Conservation (phyloP, 2,888 invertebrate species). For the Himalopsyche japonica region DNA sequence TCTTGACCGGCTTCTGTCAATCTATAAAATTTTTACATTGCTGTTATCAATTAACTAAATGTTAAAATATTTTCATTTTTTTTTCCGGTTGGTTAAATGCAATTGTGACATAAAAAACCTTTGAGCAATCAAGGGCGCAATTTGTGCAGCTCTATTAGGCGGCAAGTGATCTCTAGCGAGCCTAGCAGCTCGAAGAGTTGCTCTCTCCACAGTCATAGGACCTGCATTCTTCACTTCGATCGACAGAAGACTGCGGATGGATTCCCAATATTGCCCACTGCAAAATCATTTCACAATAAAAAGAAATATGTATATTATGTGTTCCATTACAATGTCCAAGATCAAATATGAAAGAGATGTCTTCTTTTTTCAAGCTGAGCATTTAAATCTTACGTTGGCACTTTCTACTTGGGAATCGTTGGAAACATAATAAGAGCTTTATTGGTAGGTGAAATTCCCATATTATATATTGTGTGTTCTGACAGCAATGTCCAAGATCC, state of each 20-base stretch:
- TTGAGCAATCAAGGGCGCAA: constrained; percentile 38
- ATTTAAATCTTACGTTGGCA: too few relatives aligned
- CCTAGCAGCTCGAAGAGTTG: constrained; percentile 54
- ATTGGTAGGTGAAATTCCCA: too few relatives aligned
- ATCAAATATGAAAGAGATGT: too few relatives aligned
- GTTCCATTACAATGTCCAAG: too few relatives aligned
- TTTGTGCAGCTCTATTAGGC: constrained; percentile 36
- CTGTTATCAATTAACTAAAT: neutral
- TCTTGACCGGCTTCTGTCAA: constrained; percentile 40
- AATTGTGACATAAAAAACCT: constrained; percentile 24
- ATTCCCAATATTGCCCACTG: constrained; percentile 55
- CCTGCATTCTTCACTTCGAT: constrained; percentile 49
- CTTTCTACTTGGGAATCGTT: too few relatives aligned
- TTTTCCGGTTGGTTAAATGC: neutral
- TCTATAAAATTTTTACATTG: constrained; percentile 8
- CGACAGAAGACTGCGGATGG: constrained; percentile 50
- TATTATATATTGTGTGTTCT: too few relatives aligned
- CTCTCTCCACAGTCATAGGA: constrained; percentile 54
- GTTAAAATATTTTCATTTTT: neutral
- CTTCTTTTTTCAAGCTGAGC: too few relatives aligned
- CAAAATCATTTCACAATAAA: neutral
- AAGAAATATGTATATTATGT: too few relatives aligned
- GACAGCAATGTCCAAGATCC: too few relatives aligned
- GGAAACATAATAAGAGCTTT: too few relatives aligned
- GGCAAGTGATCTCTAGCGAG: constrained; percentile 54